Conservation (phyloP, 2,888 invertebrate genomes). For the Leptothorax acervorum region DNA sequence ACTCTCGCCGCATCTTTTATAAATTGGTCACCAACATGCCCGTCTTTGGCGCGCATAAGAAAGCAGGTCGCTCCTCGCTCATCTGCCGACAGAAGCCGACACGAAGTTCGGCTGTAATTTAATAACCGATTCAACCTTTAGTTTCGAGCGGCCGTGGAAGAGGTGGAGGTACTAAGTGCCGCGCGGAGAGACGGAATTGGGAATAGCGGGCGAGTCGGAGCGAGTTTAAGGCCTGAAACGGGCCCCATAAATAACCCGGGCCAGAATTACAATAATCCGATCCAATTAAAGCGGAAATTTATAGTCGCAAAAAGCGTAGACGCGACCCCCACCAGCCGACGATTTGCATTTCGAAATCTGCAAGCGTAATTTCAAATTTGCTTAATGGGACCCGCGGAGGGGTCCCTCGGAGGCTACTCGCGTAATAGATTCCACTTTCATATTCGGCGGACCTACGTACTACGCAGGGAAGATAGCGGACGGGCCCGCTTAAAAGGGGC, state of each 20-base stretch:
- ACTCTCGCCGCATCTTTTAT: constrained; percentile 54
- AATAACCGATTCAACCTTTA: constrained; percentile 79
- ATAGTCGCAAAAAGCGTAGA: constrained; percentile 80
- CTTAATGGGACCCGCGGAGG: constrained; percentile 72
- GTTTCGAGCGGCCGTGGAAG: constrained; percentile 67
- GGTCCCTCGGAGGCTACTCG: constrained; percentile 52
- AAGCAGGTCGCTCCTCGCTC: constrained; percentile 67
- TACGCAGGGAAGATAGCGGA: constrained; percentile 54
- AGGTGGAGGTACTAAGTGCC: constrained; percentile 58
- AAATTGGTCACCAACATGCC: constrained; percentile 71
- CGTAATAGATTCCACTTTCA: constrained; percentile 81
- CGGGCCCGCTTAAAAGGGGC: constrained; percentile 70
- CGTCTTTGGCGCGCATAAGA: constrained; percentile 71
- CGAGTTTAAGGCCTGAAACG: constrained; percentile 73
- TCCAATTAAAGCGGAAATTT: constrained; percentile 84
- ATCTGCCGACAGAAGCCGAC: constrained; percentile 75
- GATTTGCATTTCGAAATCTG: constrained; percentile 84
- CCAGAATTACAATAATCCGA: constrained; percentile 83
- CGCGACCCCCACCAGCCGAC: constrained; percentile 53
- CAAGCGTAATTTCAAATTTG: constrained; percentile 82
- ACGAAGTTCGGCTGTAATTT: constrained; percentile 79
- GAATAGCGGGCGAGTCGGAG: constrained; percentile 48
- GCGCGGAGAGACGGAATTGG: constrained; percentile 55
- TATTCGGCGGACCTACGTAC: constrained; percentile 67
- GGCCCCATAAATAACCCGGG: constrained; percentile 80